Percentiles rank a stretch among this genome's conserved stretches.
Evolutionary conservation across 2,888 invertebrate genomes (phyloP).

Genomic region (Eupithecia subumbrata): DNA sequence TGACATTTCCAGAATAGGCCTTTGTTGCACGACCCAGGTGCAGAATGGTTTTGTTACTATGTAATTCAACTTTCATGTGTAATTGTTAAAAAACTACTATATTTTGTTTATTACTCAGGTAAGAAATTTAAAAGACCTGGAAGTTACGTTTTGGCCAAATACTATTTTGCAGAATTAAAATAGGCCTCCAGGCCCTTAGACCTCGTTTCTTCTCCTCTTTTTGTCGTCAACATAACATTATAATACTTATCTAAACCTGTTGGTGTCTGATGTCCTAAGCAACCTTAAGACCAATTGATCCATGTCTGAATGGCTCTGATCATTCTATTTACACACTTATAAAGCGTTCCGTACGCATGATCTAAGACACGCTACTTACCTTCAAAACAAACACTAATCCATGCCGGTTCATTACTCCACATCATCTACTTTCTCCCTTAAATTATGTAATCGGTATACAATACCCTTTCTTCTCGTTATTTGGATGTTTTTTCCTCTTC

Average conservation of each 20-base stretch:
- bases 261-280: not conserved
- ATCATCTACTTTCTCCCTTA: not conserved
- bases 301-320: not conserved
- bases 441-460: not conserved
- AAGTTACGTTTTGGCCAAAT: no score
- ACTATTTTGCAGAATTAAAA: no score
- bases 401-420: not conserved
- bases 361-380: not conserved
- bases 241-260: not conserved
- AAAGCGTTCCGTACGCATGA: not conserved
- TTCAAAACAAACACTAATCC: not conserved
- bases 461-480: not conserved
- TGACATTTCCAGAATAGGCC: constrained; percentile 74
- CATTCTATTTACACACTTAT: not conserved
- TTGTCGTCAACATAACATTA: not conserved
- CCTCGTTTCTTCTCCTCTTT: not conserved
- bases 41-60: constrained; percentile 14
- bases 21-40: constrained; percentile 62
- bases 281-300: not conserved
- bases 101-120: not conserved
- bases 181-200: no score
- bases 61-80: not conserved
- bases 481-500: not conserved
- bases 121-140: not conserved
- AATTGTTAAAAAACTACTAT: not conserved